A percentile compares a stretch with the other conserved stretches of the same genome.
Evolutionary conservation across 2,888 invertebrate genomes (phyloP).

Genomic region (Rhorus exstirpatorius): DNA sequence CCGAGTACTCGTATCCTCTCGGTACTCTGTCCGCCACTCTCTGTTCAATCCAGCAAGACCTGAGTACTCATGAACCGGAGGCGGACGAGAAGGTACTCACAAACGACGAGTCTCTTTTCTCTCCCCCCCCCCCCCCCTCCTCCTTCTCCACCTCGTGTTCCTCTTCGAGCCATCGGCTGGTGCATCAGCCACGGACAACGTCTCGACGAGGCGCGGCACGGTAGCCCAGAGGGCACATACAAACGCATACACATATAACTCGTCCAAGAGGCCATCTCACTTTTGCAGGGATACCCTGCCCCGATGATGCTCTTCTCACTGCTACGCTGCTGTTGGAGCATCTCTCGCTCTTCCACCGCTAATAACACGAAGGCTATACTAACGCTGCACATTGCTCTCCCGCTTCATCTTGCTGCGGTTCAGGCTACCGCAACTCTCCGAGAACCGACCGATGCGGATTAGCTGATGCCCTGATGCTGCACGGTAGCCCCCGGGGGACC

Average conservation of each 20-base stretch:
- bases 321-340: constrained; percentile 33
- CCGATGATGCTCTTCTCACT: constrained; percentile 30
- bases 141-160: constrained; percentile 2
- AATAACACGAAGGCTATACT: constrained; percentile 43
- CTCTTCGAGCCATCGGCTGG: constrained; percentile 39
- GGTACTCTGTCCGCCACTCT: constrained; percentile 32
- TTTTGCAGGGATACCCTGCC: constrained; percentile 10
- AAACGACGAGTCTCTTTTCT: constrained; percentile 28
- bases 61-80: constrained; percentile 48
- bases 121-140: constrained; percentile 1
- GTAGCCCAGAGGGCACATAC: constrained; percentile 74
- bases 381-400: constrained; percentile 28
- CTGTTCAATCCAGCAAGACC: constrained; percentile 30
- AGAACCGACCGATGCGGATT: constrained; percentile 65
- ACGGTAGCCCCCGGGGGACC: constrained; percentile 66
- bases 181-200: constrained; percentile 62
- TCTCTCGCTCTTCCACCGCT: constrained; percentile 43
- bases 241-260: constrained; percentile 47
- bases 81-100: constrained; percentile 48
- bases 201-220: constrained; percentile 69
- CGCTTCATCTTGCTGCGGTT: constrained; percentile 63
- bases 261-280: constrained; percentile 11
- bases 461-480: constrained; percentile 58
- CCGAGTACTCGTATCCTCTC: constrained; percentile 25
- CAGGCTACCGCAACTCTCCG: constrained; percentile 67